Evolutionary conservation across 2,113 vertebrate species (phyloP), one percentile per base, ranked within the genome.

Genomic region (Elephas maximus): DNA sequence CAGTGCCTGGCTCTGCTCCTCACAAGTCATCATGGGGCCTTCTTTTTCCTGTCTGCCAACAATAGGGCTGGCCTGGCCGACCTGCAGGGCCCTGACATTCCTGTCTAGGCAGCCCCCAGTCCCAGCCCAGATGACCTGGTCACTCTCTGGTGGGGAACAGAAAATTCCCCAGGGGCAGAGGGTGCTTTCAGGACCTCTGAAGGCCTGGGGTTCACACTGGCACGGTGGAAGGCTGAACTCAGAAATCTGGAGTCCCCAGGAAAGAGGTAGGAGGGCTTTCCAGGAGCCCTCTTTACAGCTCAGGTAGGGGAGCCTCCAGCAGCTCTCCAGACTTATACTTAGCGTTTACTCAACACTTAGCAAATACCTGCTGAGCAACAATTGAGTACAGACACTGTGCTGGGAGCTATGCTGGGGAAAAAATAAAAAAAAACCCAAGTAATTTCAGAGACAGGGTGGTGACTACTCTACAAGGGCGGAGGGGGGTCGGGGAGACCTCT

Each of bases 371-470:
- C 15, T 6, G 18, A 26, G 53, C 30, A 63, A 81, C 57, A 0
- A 11, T 44, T 15, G 6, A 5, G 6, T 0, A 17, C 28, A 12
- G 89, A 30, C 21, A 1, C 0, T 0, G 28, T 21, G 24, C 65
- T 7, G 15, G 23, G 53, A 18, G 5, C 37, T 57, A n/a, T 2
- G 5, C 20, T 9, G 30, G 5, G 33, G 41, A 81, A 21, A 79
- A n/a, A 30, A 48, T 48, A 17, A 78, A 76, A 73, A 33, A 44
- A 28, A 67, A 33, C 2, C 8, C 10, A 1, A 44, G 45, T 45
- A 2, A n/a, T 6, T 69, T 28, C 23, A n/a, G 41, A 77, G 69
- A 28, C 60, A 7, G 5, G 8, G 80, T 41, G 21, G 30, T 20
- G 53, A 18, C 53, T 48, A 2, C 10, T 24, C 45, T 41, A 21